These are phyloP conservation scores for Poecile atricapillus DNA, from an alignment of 2,113 vertebrate species.

Conservation along the genomic window DNA sequence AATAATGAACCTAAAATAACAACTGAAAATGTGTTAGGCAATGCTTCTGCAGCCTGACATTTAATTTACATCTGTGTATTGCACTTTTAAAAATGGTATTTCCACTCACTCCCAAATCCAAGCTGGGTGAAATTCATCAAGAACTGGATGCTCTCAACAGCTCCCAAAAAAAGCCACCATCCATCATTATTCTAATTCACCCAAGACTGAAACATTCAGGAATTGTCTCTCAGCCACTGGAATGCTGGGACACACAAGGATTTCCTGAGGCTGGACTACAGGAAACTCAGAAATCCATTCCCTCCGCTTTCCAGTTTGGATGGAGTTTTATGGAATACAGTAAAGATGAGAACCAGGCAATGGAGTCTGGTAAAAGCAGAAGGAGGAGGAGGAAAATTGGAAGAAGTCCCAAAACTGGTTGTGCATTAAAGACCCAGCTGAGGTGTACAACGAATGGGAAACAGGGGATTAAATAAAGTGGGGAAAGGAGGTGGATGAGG, in stretches of 20 bases:
- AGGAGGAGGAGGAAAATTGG: neutral
- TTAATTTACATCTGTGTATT: neutral
- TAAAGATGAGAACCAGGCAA: neutral
- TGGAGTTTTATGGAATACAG: neutral
- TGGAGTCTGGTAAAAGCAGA: neutral
- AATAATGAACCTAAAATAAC: neutral
- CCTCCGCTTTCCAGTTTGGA: neutral
- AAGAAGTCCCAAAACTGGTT: neutral
- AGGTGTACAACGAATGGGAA: neutral
- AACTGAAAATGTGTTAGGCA: neutral
- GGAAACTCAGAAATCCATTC: neutral
- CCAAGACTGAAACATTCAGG: neutral
- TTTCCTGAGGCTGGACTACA: neutral
- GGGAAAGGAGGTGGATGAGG: neutral
- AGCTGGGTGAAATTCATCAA: neutral
- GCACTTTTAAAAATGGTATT: neutral
- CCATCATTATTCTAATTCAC: neutral
- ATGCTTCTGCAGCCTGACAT: neutral
- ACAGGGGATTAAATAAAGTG: neutral
- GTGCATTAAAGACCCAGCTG: neutral
- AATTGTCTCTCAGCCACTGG: neutral
- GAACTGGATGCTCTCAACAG: conserved; percentile 5
- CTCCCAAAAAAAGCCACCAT: neutral
- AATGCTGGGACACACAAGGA: rapidly evolving
- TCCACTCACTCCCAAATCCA: neutral